Base-by-base conservation (phyloP, 2,113 vertebrate genomes). In the Misgurnus anguillicaudatus region DNA sequence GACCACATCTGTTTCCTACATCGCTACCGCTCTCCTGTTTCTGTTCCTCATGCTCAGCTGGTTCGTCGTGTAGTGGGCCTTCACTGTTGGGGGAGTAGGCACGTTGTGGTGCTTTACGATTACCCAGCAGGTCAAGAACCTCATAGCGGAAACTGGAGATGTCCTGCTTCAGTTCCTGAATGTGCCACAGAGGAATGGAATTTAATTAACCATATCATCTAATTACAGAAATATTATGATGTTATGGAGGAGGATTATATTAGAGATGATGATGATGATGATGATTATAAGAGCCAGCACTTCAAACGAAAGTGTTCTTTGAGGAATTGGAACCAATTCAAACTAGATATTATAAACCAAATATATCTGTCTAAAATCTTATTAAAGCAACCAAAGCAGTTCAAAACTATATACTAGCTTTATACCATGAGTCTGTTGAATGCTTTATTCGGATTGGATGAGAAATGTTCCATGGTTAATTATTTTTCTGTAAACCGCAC, bases 71-170 rank as follows among this genome's bases (percentile, higher is more conserved):
- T 47, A 94, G 94, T 63, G 93, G 93, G 69, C 94, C 89, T 80
- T 96, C 95, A 66, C 94, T 95, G 88, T 94, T 95, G 64, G 93
- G 92, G 6, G 95, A 96, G 21, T 95, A 94, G 75, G 94, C 95
- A 77, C 95, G 93, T 42, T 93, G 90, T 21, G 92, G 90, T 6
- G 94, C 93, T 84, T 95, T 95, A 77, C 95, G 92, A 36, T 96
- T 95, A 74, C 95, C 95, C 48, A 95, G 88, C 67, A 96, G 93
- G 86, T 96, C 95, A 53, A 95, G 93, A 36, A 96, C 95, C 89
- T 96, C 95, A 6, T 95, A 96, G 45, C 95, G 94, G 78, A 96
- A 96, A 74, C 95, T 96, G 11, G 95, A 96, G 80, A 96, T 96
- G 83, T 96, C 95, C 86, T 96, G 95, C 85, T 96, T 96, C 66